Base-by-base conservation (phyloP, 1,140 invertebrate genomes). In the Drosophila simulans region DNA sequence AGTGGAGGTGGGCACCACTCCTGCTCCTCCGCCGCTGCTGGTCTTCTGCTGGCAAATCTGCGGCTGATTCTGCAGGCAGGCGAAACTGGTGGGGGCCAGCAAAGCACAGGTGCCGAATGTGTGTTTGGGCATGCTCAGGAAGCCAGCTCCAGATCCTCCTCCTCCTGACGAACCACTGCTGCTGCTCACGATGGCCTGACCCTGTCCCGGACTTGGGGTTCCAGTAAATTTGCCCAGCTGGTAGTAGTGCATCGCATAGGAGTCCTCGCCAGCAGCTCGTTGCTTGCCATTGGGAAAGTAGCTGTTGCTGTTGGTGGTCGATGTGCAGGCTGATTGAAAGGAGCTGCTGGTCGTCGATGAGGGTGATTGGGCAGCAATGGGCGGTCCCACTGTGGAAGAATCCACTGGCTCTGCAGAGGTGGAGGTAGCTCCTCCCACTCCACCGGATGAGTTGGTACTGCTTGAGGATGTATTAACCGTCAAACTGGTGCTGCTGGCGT, bases 41-140 rank as follows among this genome's bases (percentile, higher is more conserved):
- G 60, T 37, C 52, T 53, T 65, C 1, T 76, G 62, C 11, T 62
- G 68, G 11, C 59, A 62, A 25, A 55, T 71, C 51, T 40, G 78
- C 39, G 37, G 62, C 37, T 45, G 55, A 34, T 51, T 68, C 13
- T 77, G 83, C 39, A 85, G 66, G 22, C 42, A 80, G 51, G 75
- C 89, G 59, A 91, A 91, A 57, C 81, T 89, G n/a, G 90, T 84
- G 22, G 91, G 91, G 15, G 91, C 78, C 40, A 91, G 27, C 12
- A 92, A 37, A 0, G 89, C 89, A 45, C 91, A 92, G 1, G 91
- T 91, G n/a, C 91, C 91, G 25, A 92, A 92, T 0, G 91, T 92
- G 55, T 92, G 91, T 57, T 90, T 92, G 20, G 84, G 84, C 69
- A 89, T 80, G 60, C 52, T 88, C 20, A 88, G 8, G 5, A 85